Percentiles rank a stretch among this genome's conserved stretches.
Evolutionary conservation across 1,140 invertebrate species (phyloP).

Genomic region (Zaprionus nigranus): DNA sequence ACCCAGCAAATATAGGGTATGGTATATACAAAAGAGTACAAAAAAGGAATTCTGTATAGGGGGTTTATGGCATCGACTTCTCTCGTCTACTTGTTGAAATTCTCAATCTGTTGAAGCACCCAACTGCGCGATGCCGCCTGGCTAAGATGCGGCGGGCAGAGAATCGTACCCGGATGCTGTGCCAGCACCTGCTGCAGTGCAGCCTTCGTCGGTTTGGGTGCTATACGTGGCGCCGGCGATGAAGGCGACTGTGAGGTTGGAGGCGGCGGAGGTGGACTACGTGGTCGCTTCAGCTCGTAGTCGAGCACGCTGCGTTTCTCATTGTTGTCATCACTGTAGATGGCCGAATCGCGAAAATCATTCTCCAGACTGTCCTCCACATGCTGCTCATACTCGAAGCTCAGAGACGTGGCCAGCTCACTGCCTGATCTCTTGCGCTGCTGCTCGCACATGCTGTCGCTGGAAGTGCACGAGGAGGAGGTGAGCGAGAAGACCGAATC

Average conservation of each 20-base stretch:
- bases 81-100: constrained; percentile 73
- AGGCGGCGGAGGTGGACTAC: constrained; percentile 69
- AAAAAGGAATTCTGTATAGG: constrained; percentile 47
- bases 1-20: constrained; percentile 16
- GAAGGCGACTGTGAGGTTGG: constrained; percentile 3
- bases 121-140: constrained; percentile 75
- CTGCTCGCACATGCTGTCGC: constrained; percentile 85
- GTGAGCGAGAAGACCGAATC: constrained; percentile 87
- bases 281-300: constrained; percentile 56
- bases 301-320: constrained; percentile 76
- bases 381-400: constrained; percentile 79
- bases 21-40: constrained; percentile 25
- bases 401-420: constrained; percentile 27
- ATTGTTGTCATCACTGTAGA: constrained; percentile 92
- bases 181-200: constrained; percentile 36
- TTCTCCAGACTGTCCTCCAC: constrained; percentile 84
- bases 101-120: constrained; percentile 83
- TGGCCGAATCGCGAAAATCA: constrained; percentile 92
- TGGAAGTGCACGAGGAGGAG: constrained; percentile 86
- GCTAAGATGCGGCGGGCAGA: constrained; percentile 63
- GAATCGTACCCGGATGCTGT: constrained; percentile 26
- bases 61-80: constrained; percentile 54
- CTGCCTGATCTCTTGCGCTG: constrained; percentile 50
- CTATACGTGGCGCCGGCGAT: constrained; percentile 52
- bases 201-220: constrained; percentile 60